Base-by-base conservation (phyloP, 1,140 invertebrate genomes). In the Rhynchophorus ferrugineus region DNA sequence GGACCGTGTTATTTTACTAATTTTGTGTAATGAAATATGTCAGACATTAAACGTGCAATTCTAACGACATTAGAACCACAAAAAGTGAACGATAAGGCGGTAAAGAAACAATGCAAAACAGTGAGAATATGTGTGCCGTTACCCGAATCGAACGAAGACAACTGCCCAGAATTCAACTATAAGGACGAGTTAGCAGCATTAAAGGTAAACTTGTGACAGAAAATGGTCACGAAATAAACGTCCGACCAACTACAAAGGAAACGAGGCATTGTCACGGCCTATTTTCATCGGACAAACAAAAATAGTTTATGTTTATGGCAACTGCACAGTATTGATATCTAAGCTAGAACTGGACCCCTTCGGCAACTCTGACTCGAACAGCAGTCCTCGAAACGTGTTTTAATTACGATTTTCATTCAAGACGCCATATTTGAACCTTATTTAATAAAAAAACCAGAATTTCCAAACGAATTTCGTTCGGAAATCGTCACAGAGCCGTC, bases 121-220 rank as follows among this genome's bases (percentile, higher is more conserved):
- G 70, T 75, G 49, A 74, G 81, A 50, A 78, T 83, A 64, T 68
- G 69, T 39, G 64, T 83, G 54, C 71, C 71, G 61, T 72, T 83
- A 49, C 69, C 71, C 43, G 79, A 81, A 65, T 80, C 80, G 9
- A 82, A 78, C 65, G 79, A 82, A 65, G 71, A 74, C 69, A 75
- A 73, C 69, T 82, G 75, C 71, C 75, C 80, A 44, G 79, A 82
- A 71, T 81, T 75, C 72, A 81, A 78, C 69, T 83, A 79, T 70
- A 71, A 73, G 60, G 75, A 81, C 57, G 73, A 82, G 59, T 66
- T 81, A 59, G 77, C 74, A 68, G 65, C 73, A 63, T 73, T 70
- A 61, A 75, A 79, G 77, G 80, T 81, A 71, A 78, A 46, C 74
- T 75, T 63, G 57, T 62, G 62, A 66, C 61, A 66, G 59, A 68